Evolutionary conservation across 2,797 vertebrate genomes (phyloP).

Genomic region (Crotalus adamanteus): DNA sequence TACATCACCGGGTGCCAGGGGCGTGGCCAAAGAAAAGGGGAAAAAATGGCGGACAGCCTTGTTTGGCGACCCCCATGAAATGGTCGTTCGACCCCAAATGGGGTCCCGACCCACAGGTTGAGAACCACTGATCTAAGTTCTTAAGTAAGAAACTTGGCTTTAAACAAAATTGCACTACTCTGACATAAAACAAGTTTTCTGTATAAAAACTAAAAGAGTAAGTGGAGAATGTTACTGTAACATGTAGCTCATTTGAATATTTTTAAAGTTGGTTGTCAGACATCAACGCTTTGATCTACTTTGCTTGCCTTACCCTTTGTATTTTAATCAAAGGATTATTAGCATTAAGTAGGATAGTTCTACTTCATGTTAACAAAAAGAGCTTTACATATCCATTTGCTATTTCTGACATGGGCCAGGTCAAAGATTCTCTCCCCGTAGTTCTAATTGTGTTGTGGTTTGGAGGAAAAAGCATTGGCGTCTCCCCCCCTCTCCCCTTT

Average conservation of each 20-base stretch:
- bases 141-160: background rate
- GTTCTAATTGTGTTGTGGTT: background rate
- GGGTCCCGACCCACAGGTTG: too few relatives aligned
- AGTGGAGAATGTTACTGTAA: background rate
- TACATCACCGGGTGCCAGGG: too few relatives aligned
- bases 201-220: background rate
- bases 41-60: too few relatives aligned
- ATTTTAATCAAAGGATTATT: conserved; percentile 1
- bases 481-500: background rate
- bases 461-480: background rate
- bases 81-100: too few relatives aligned
- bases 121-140: background rate
- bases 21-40: too few relatives aligned
- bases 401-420: background rate
- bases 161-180: background rate
- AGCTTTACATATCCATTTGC: background rate
- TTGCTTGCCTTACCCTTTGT: conserved; percentile 27
- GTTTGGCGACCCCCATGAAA: too few relatives aligned
- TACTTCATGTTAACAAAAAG: background rate
- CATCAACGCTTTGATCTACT: conserved; percentile 1
- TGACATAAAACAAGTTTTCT: background rate
- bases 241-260: background rate
- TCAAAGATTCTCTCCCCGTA: background rate
- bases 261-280: conserved; percentile 18
- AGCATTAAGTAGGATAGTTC: conserved; percentile 1